Conservation (phyloP, 2,888 invertebrate species). For the Morpho helenor region DNA sequence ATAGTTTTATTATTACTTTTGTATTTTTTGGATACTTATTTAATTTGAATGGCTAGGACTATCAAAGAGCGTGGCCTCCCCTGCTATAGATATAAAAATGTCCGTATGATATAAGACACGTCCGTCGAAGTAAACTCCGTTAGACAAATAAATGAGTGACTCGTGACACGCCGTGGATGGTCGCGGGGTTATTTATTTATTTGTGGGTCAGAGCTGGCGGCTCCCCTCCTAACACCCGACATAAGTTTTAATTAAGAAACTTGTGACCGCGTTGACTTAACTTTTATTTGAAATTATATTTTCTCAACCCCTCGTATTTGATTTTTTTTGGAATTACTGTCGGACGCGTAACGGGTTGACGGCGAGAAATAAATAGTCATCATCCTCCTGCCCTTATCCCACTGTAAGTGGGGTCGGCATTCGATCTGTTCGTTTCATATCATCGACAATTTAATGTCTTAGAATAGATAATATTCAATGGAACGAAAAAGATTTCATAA, state of each 20-base stretch:
- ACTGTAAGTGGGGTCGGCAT: too few relatives aligned
- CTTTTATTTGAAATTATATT: conserved; percentile 78
- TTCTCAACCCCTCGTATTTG: conserved; percentile 66
- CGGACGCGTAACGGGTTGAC: conserved; percentile 7
- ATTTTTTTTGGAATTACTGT: conserved; percentile 35
- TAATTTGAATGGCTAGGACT: too few relatives aligned
- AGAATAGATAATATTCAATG: too few relatives aligned
- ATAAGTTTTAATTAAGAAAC: conserved; percentile 81
- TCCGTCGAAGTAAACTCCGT: conserved; percentile 65
- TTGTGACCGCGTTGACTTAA: conserved; percentile 73
- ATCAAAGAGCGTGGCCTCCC: too few relatives aligned
- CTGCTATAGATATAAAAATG: too few relatives aligned
- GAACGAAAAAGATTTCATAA: too few relatives aligned
- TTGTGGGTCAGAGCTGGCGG: conserved; percentile 66
- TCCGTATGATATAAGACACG: conserved; percentile 48
- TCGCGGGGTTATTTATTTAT: conserved; percentile 71
- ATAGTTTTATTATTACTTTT: too few relatives aligned
- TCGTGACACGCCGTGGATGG: conserved; percentile 55
- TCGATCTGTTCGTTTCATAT: too few relatives aligned
- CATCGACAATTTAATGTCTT: too few relatives aligned
- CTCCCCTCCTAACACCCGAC: conserved; percentile 67
- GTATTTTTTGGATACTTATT: too few relatives aligned
- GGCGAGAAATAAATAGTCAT: too few relatives aligned
- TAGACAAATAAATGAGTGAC: conserved; percentile 74
- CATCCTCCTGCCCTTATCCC: too few relatives aligned